Conservation (phyloP, 2,113 vertebrate species). For the Peromyscus polionotus region DNA sequence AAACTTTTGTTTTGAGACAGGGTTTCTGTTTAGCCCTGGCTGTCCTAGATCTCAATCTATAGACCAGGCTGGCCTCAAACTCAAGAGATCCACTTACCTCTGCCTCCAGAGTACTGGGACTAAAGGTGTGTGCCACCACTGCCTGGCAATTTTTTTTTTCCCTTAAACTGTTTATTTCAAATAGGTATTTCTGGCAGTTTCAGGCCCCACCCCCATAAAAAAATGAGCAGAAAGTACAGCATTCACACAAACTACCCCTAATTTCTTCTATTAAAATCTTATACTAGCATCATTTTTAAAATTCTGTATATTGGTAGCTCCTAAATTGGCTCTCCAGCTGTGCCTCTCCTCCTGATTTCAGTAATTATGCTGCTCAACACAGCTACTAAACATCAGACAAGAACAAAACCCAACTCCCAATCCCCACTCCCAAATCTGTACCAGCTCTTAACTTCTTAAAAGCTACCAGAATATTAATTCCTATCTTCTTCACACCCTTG, state of each 20-base stretch:
- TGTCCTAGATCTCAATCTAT: background rate
- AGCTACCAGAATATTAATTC: background rate
- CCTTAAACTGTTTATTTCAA: background rate
- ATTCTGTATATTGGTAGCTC: too few relatives aligned
- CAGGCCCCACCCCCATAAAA: too few relatives aligned
- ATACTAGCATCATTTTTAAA: background rate
- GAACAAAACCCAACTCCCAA: conserved; percentile 14
- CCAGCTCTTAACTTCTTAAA: background rate
- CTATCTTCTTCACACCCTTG: background rate
- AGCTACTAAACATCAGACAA: background rate
- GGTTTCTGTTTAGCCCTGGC: background rate
- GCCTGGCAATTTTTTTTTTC: background rate
- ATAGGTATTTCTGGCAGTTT: background rate
- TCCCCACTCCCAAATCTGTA: background rate
- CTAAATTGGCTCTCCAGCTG: background rate
- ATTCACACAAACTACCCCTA: background rate
- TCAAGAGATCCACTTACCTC: background rate
- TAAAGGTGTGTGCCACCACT: background rate
- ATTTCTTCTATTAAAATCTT: background rate
- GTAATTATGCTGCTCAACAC: background rate
- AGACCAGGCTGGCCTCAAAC: background rate
- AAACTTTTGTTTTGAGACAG: background rate
- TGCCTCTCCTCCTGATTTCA: background rate
- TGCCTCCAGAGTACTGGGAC: background rate
- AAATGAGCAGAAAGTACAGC: background rate